A percentile compares a stretch with the other conserved stretches of the same genome.
Conservation (phyloP, 2,888 invertebrate species). For the Minunthozetes semirufus region DNA sequence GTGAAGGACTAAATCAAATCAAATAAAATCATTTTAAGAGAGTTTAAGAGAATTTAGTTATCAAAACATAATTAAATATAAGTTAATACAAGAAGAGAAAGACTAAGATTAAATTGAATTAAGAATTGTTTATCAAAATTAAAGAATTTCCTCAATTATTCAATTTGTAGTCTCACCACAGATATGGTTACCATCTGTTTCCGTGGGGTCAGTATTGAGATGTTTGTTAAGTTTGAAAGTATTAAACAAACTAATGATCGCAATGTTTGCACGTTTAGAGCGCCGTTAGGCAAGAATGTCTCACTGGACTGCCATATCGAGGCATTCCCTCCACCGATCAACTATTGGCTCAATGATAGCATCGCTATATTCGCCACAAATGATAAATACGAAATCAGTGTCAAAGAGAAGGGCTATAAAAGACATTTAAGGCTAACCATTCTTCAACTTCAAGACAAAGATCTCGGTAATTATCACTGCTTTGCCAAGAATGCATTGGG, state of each 20-base stretch:
- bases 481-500: conserved; percentile 38
- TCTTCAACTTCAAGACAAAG: conserved; percentile 35
- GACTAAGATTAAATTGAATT: not conserved
- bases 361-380: conserved; percentile 37
- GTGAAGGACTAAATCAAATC: not conserved
- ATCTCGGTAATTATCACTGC: conserved; percentile 37
- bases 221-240: not conserved
- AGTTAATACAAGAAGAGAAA: not conserved
- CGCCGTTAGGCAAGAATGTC: conserved; percentile 39
- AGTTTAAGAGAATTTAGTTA: not conserved
- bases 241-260: not conserved
- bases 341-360: conserved; percentile 41
- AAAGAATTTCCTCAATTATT: not conserved
- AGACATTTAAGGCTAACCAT: conserved; percentile 41
- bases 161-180: conserved; percentile 40
- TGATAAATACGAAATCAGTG: conserved; percentile 39
- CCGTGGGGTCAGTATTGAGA: conserved; percentile 36
- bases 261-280: conserved; percentile 26
- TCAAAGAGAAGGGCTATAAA: conserved; percentile 41
- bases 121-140: not conserved
- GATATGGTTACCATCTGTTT: conserved; percentile 41
- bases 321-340: conserved; percentile 40
- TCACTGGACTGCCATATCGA: conserved; percentile 43
- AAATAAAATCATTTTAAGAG: not conserved
- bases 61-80: not conserved